Evolutionary conservation across 2,797 vertebrate genomes (phyloP).

Genomic region (Mormyrops boulengeri): DNA sequence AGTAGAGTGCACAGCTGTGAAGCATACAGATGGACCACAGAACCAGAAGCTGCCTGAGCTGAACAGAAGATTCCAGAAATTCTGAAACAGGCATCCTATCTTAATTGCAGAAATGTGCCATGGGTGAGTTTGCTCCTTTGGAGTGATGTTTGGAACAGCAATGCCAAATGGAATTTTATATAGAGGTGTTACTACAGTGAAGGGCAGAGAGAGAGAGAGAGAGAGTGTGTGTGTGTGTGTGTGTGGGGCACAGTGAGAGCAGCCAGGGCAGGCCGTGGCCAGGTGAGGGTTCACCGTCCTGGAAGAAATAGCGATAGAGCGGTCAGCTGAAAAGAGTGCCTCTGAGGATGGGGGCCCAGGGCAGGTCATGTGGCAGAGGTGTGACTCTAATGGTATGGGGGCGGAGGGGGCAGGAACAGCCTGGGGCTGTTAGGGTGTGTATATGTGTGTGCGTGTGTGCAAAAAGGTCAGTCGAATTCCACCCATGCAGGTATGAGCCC

Average conservation of each 20-base stretch:
- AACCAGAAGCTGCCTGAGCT: neutral
- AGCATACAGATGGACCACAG: neutral
- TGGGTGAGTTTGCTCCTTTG: neutral
- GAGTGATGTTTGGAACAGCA: neutral
- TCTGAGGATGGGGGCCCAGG: conserved; percentile 46
- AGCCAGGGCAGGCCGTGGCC: neutral
- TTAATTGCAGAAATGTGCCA: neutral
- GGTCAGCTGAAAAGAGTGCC: conserved; percentile 45
- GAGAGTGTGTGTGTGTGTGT: neutral
- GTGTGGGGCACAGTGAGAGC: conserved; percentile 34
- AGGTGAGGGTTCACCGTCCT: conserved; percentile 44
- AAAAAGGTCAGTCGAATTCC: conserved; percentile 55
- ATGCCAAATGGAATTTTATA: neutral
- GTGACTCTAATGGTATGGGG: conserved; percentile 26
- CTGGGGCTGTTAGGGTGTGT: conserved; percentile 44
- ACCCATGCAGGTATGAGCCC: conserved; percentile 61
- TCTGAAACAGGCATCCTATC: neutral
- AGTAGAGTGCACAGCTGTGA: neutral
- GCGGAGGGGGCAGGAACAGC: conserved; percentile 34
- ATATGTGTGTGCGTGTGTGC: conserved; percentile 39
- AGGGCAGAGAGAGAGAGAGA: neutral
- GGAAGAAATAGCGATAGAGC: conserved; percentile 43
- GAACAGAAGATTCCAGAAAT: neutral
- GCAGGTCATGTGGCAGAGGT: conserved; percentile 51
- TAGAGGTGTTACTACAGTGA: neutral